These are phyloP conservation scores for Carposina sasakii DNA, from an alignment of 1,140 invertebrate species.

Conservation along the genomic window DNA sequence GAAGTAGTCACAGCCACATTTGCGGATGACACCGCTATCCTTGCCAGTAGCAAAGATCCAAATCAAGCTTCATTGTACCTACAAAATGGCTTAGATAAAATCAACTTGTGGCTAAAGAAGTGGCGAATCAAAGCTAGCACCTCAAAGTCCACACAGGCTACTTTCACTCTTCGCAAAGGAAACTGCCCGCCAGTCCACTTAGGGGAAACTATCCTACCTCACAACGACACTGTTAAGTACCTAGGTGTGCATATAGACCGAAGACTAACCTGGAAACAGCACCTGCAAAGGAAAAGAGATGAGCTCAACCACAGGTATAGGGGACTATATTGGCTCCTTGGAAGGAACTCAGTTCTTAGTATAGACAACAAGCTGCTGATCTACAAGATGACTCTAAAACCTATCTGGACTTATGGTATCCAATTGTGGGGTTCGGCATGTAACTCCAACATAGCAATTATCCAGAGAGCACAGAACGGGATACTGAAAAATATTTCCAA, in stretches of 20 bases:
- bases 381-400: too few relatives aligned
- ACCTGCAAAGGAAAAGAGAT: background rate
- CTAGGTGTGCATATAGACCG: too few relatives aligned
- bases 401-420: too few relatives aligned
- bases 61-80: background rate
- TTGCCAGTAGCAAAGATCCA: background rate
- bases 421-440: too few relatives aligned
- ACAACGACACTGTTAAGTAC: background rate
- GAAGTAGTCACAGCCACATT: background rate
- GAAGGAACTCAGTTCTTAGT: background rate
- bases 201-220: background rate
- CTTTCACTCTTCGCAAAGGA: conserved; percentile 1
- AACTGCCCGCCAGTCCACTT: background rate
- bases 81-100: background rate
- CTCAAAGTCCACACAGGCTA: background rate
- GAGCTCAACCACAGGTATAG: background rate
- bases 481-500: too few relatives aligned
- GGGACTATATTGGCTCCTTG: background rate
- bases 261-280: background rate
- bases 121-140: conserved; percentile 9
- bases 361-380: background rate
- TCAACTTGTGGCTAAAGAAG: background rate
- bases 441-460: too few relatives aligned
- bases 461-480: too few relatives aligned
- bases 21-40: background rate